Base-by-base conservation (phyloP, 2,888 invertebrate species). In the Orthosia cruda region DNA sequence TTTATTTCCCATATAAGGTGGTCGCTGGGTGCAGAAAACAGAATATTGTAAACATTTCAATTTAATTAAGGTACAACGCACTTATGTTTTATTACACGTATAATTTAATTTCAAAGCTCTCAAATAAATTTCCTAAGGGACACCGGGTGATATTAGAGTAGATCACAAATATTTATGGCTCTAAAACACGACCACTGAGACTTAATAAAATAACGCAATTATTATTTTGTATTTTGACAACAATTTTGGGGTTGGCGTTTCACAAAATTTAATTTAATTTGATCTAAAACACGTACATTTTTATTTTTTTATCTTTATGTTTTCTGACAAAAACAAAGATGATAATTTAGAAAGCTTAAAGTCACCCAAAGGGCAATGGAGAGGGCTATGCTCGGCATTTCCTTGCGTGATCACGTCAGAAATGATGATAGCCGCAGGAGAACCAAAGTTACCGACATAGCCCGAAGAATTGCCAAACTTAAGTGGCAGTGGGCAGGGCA, bases 61-160 rank as follows among this genome's bases (percentile, higher is more conserved):
- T 54, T 18, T 26, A 54, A 71, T 52, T 32, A 49, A 47, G 32
- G 49, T 20, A 13, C 45, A 26, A 23, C 15, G 32, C 15, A 63
- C 12, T 45, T 50, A 50, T n/a, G 32, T 76, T 80, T 62, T 62
- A 71, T 40, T 15, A 57, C 16, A 52, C 5, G 13, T 26, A 58
- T 58, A 18, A 71, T 62, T 57, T 66, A n/a, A 32, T 63, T 62
- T 65, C 50, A 45, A 32, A 61, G 58, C 32, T 74, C 55, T 81
- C 54, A 65, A 47, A 65, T 52, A 75, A 47, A 78, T 81, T 77
- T 77, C 77, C 66, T 61, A 15, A 32, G 55, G 75, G 81, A 66
- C 50, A 40, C 54, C n/a, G 20, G 26, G 23, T 26, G 15, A 58
- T 52, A 16, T 80, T 63, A 64, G 55, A 62, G 55, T 66, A 57